Evolutionary conservation across 2,888 invertebrate species (phyloP), one percentile per base, ranked within the genome.

Genomic region (Amorpha juglandis): DNA sequence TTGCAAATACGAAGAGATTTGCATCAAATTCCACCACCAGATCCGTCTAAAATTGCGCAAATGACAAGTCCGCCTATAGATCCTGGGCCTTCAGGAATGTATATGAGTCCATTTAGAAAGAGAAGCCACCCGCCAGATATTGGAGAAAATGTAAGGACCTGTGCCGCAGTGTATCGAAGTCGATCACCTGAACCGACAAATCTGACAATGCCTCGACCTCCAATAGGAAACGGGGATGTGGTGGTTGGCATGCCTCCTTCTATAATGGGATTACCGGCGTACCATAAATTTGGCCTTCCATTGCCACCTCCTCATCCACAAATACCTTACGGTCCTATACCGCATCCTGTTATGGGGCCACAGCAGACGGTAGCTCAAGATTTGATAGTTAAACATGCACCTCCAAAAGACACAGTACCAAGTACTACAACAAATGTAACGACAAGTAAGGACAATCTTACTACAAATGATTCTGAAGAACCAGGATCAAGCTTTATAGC

Each of bases 1-100:
- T 83, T 97, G 52, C 97, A 97, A 80, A 97, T 97, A 66, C 94
- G 97, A 63, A 93, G 97, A 81, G 97, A 97, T 81, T 91, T 97
- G 51, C 95, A 96, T 76, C 94, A 95, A 84, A 90, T 94, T 52
- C 84, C 79, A 50, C 92, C 91, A 48, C 84, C 87, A 8, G 90
- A 93, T 70, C 80, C 89, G 6, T 73, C 86, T 9, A 91, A 92
- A 74, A 83, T 92, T 63, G 82, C 82, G 62, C 90, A 88, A 75
- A 81, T 94, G 73, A 82, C 90, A 63, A 92, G 89, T 76, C 84
- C 92, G 16, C 82, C 94, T 65, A 90, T 94, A 71, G 91, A 92
- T 52, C 88, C 92, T 21, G 90, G 91, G 70, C 88, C 91, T 72
- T 87, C 91, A 69, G 79, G 88, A 63, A 84, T 93, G 78, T 95